Evolutionary conservation across 2,113 vertebrate species (phyloP).

Genomic region (Bambusicola thoracicus): DNA sequence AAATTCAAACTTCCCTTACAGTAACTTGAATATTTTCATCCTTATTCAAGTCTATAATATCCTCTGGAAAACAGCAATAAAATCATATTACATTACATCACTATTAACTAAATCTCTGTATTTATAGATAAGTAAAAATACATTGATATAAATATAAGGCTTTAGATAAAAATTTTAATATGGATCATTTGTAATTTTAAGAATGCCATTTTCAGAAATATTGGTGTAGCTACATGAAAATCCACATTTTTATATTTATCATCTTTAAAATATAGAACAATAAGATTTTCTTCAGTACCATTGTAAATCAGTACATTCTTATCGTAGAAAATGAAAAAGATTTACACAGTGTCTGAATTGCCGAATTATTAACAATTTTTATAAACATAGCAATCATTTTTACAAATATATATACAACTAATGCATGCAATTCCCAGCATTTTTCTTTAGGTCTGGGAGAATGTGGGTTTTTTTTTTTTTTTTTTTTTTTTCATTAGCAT

Average conservation of each 20-base stretch:
- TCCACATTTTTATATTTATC: neutral
- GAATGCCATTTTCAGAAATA: neutral
- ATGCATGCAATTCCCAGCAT: neutral
- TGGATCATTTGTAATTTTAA: neutral
- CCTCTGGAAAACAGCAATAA: neutral
- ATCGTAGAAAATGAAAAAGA: neutral
- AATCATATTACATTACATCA: neutral
- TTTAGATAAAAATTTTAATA: neutral
- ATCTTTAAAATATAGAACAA: neutral
- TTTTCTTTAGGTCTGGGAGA: neutral
- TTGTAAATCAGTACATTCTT: neutral
- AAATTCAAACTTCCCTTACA: neutral
- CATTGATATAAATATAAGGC: neutral
- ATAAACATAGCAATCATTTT: neutral
- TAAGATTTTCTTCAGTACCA: neutral
- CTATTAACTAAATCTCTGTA: neutral
- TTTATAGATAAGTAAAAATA: neutral
- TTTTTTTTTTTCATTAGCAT: neutral
- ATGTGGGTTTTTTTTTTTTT: neutral
- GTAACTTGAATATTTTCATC: neutral
- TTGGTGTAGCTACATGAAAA: neutral
- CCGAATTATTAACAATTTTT: neutral
- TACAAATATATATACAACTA: neutral
- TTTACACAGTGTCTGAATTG: neutral
- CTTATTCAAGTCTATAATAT: neutral